Base-by-base conservation (phyloP, 1,140 invertebrate species). In the Anastatus disparis region DNA sequence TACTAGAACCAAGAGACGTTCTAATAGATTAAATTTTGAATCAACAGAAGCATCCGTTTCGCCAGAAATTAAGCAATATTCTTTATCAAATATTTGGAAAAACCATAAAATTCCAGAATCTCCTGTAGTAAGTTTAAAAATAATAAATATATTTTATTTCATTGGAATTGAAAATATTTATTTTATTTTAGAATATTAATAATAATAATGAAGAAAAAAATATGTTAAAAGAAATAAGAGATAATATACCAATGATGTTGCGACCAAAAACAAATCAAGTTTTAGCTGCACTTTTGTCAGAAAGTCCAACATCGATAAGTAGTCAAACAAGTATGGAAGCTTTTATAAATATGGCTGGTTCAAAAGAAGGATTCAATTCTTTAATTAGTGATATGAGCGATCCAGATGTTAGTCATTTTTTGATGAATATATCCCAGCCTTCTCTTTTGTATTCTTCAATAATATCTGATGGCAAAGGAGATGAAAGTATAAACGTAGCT, bases 1-100 rank as follows among this genome's bases (percentile, higher is more conserved):
- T 74, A 87, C 86, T 12, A 80, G 87, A 71, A 81, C 86, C 6
- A 87, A 87, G 72, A 58, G 70, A n/a, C 27, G 55, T 42, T 66
- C 70, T 10, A 66, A 65, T 35, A 64, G 38, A 22, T 46, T 71
- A 29, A 71, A 26, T 29, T 65, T 59, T 44, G 62, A 71, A 2
- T 13, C 2, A 6, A 20, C 26, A 0, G 70, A 71, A 20, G 17
- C 61, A 15, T 46, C 52, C 1, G 29, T 42, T 52, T 65, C 53
- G 27, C 46, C 53, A 52, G 53, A 71, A 52, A 46, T 44, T 27
- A 63, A 35, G 27, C 9, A 26, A 20, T 58, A 42, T 31, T 26
- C 61, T 13, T 48, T 26, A 53, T 66, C 42, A 26, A 55, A 64
- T 55, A 31, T 58, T 4, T 71, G 70, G 70, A 71, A 71, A 61